phyloP scores from a whole-genome alignment of 2,113 vertebrate species.

The Nothoprocta perdicaria region DNA sequence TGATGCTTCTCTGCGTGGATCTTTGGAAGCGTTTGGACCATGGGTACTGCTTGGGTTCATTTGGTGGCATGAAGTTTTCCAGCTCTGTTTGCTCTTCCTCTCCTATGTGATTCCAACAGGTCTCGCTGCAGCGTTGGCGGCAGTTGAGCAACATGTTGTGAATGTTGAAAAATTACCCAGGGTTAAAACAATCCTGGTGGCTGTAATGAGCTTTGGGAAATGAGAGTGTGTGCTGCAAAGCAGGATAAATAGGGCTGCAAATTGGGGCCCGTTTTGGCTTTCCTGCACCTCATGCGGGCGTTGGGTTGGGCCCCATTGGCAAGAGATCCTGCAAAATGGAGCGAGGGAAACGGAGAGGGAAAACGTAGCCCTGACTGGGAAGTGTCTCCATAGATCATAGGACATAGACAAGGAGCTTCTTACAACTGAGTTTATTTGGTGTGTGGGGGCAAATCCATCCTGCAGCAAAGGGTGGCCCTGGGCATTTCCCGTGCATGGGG shows the following conservation, averaged over 20 bases:
- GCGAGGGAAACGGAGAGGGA: neutral
- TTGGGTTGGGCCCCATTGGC: neutral
- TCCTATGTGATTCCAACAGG: neutral
- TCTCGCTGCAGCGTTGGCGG: neutral
- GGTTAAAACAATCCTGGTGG: neutral
- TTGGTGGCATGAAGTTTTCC: rapidly evolving
- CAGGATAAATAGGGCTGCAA: neutral
- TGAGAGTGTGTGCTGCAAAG: too few relatives aligned
- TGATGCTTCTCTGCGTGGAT: neutral
- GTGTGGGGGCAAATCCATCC: too few relatives aligned
- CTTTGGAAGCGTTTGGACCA: neutral
- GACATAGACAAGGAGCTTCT: too few relatives aligned
- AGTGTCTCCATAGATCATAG: neutral
- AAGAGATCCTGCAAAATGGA: neutral
- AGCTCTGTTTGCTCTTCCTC: neutral
- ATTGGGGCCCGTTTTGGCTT: neutral
- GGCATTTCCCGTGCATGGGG: neutral
- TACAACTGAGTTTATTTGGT: too few relatives aligned
- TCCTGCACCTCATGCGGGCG: too few relatives aligned
- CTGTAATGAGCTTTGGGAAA: neutral
- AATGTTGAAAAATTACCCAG: neutral
- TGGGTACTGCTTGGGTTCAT: neutral
- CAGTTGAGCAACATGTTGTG: neutral
- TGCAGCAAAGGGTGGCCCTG: neutral
- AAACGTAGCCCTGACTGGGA: neutral